Evolutionary conservation across 2,797 vertebrate species (phyloP).

Genomic region (Pelobates cultripes): DNA sequence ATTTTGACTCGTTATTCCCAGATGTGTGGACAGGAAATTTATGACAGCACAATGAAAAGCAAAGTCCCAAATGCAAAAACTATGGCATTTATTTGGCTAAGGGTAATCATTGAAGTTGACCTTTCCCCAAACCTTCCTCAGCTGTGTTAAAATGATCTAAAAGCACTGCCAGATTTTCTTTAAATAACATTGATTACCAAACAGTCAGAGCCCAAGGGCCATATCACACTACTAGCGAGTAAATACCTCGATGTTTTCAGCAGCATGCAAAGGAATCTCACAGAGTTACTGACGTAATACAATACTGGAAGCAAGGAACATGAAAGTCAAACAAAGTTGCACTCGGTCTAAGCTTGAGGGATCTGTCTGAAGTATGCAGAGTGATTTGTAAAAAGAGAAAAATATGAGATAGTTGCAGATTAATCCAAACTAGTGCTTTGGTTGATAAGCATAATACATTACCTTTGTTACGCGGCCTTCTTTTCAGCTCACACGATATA

Average conservation of each 20-base stretch:
- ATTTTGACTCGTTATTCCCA: slow-evolving; percentile 70
- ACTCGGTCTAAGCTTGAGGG: neutral
- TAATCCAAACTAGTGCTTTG: neutral
- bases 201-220: slow-evolving; percentile 68
- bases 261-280: slow-evolving; percentile 62
- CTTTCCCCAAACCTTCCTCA: slow-evolving; percentile 73
- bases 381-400: neutral
- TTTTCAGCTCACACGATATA: too few species aligned
- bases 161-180: slow-evolving; percentile 73
- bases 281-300: slow-evolving; percentile 58
- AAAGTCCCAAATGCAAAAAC: slow-evolving; percentile 71
- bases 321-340: neutral
- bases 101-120: slow-evolving; percentile 75
- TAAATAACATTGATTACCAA: slow-evolving; percentile 74
- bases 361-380: neutral
- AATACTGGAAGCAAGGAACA: slow-evolving; percentile 1
- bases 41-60: slow-evolving; percentile 71
- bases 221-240: slow-evolving; percentile 67
- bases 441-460: neutral
- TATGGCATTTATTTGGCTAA: slow-evolving; percentile 74
- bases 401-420: slow-evolving; percentile 15
- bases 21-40: slow-evolving; percentile 71
- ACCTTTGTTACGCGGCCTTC: neutral
- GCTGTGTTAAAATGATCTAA: slow-evolving; percentile 74
- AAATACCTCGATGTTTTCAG: slow-evolving; percentile 69